These are phyloP conservation scores for Panopea generosa DNA, from an alignment of 2,888 invertebrate genomes.

Conservation along the genomic window DNA sequence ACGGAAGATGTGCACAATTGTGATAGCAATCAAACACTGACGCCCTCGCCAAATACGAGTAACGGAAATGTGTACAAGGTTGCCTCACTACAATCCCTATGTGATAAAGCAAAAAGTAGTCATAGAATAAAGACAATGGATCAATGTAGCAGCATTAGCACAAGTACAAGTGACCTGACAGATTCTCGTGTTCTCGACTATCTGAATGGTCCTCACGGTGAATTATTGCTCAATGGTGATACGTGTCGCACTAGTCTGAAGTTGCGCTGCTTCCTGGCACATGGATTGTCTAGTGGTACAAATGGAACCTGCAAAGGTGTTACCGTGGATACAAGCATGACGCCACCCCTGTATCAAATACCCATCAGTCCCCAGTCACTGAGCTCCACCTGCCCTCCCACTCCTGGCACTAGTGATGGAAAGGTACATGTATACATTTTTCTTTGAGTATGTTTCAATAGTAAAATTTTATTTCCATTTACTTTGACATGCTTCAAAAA, in stretches of 20 bases:
- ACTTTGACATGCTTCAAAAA: background rate
- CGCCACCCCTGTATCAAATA: constrained; percentile 84
- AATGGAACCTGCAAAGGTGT: constrained; percentile 45
- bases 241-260: constrained; percentile 54
- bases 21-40: constrained; percentile 37
- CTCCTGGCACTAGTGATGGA: constrained; percentile 86
- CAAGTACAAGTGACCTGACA: constrained; percentile 84
- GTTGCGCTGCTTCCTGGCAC: constrained; percentile 58
- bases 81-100: constrained; percentile 48
- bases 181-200: constrained; percentile 75
- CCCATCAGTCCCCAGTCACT: constrained; percentile 88
- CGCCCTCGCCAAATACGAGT: constrained; percentile 21
- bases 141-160: constrained; percentile 77
- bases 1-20: constrained; percentile 69
- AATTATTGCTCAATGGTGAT: constrained; percentile 50
- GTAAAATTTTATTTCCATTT: background rate
- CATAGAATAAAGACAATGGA: constrained; percentile 59
- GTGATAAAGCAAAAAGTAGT: constrained; percentile 49
- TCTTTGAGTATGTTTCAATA: constrained; percentile 2
- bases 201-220: constrained; percentile 21
- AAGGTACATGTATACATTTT: constrained; percentile 67
- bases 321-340: constrained; percentile 58
- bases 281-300: constrained; percentile 42
- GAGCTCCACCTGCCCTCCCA: constrained; percentile 88
- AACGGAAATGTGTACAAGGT: constrained; percentile 34